Conservation (phyloP, 2,113 vertebrate species). For the Orthochromis malagaraziensis region DNA sequence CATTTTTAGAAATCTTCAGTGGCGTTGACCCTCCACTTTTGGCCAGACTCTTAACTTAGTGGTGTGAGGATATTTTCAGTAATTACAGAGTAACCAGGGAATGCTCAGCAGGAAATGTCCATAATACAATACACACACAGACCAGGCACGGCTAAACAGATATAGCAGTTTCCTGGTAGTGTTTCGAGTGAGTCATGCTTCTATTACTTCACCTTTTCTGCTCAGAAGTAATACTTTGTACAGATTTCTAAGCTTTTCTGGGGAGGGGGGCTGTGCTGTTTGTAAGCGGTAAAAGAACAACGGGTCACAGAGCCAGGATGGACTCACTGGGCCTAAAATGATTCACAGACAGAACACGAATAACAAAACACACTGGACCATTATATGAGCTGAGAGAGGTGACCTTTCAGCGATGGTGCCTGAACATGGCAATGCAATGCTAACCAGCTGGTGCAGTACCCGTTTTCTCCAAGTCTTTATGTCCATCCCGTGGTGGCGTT, state of each 20-base stretch:
- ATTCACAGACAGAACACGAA: neutral
- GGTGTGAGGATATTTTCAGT: constrained; percentile 56
- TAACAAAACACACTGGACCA: neutral
- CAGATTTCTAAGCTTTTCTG: neutral
- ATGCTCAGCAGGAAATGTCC: constrained; percentile 63
- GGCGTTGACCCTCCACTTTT: constrained; percentile 34
- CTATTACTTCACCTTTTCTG: constrained; percentile 6
- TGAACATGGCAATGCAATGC: neutral
- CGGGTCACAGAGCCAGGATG: neutral
- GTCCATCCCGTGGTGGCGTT: neutral
- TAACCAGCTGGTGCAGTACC: constrained; percentile 22
- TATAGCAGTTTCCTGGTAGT: constrained; percentile 47
- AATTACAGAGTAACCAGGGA: constrained; percentile 58
- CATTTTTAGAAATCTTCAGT: constrained; percentile 59
- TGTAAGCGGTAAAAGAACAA: neutral
- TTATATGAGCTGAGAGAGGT: neutral
- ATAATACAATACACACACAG: constrained; percentile 51
- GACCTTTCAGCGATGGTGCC: neutral
- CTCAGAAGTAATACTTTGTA: neutral
- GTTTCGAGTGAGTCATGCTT: constrained; percentile 21
- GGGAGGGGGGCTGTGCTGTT: neutral
- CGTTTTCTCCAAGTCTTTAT: neutral
- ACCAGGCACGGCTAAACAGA: constrained; percentile 12
- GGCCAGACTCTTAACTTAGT: constrained; percentile 15
- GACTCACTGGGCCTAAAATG: neutral